Base-by-base conservation (phyloP, 1,140 invertebrate species). In the Drosophila neocordata region DNA sequence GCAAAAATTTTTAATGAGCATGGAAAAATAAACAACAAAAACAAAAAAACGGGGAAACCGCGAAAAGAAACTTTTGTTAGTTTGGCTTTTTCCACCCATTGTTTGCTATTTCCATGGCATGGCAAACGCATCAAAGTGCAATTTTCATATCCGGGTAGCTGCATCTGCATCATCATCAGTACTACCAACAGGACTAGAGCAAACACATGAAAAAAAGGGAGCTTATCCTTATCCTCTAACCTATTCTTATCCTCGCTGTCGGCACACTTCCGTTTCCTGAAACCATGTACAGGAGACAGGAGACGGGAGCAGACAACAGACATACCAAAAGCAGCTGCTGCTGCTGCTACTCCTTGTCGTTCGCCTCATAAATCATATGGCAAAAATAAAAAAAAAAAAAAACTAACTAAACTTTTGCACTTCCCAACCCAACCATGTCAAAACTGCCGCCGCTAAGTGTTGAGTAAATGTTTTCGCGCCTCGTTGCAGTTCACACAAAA, bases 391-490 rank as follows among this genome's bases (percentile, higher is more conserved):
- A 48, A 48, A 48, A 20, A 20, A 15, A 2, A 48, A 48, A 48
- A 48, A 48, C 41, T 20, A 48, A 18, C 41, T 48, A 48, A 48
- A 48, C 41, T 48, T 48, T 48, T 11, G 41, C 41, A 20, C 41
- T 48, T n/a, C 12, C 5, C 44, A 35, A 7, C 6, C 31, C 31
- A n/a, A 62, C 65, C 38, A 48, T 38, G 53, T 7, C 24, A 44
- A 38, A 73, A 57, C 51, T 52, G 24, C 34, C 62, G 44, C 64
- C 66, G 74, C 74, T 82, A 82, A 85, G 82, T 87, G 82, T 87
- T 87, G 83, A 87, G 82, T 87, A 87, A 87, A 87, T 87, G 82
- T 88, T 87, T 87, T 87, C 83, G 74, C 82, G 82, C 82, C 82
- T 87, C 82, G 82, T 79, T 82, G 82, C 78, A 48, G 65, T 53